Conservation (phyloP, 2,888 invertebrate species). For the Operophtera brumata region DNA sequence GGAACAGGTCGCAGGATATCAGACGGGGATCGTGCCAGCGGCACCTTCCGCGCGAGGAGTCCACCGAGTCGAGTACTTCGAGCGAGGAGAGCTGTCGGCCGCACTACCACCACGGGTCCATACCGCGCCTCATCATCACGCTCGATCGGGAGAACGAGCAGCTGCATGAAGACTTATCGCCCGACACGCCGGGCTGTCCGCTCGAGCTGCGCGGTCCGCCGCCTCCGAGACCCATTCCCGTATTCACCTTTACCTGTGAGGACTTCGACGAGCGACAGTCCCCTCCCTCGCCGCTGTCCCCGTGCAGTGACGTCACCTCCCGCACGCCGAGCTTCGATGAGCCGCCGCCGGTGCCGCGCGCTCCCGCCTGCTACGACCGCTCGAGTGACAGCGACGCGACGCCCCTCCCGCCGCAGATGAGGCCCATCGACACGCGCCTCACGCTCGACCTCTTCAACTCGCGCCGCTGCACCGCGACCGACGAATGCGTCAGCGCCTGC, state of each 20-base stretch:
- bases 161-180: constrained; percentile 62
- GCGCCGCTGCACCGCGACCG: constrained; percentile 61
- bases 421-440: constrained; percentile 65
- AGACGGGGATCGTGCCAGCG: constrained; percentile 27
- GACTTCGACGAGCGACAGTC: constrained; percentile 56
- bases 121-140: constrained; percentile 69
- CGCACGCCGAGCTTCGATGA: constrained; percentile 35
- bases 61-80: constrained; percentile 70
- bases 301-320: constrained; percentile 21
- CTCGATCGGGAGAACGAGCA: constrained; percentile 68
- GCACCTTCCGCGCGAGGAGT: constrained; percentile 51
- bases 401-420: constrained; percentile 67
- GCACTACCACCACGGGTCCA: constrained; percentile 62
- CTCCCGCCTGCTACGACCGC: constrained; percentile 52
- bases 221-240: constrained; percentile 59
- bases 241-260: constrained; percentile 73
- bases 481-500: constrained; percentile 72
- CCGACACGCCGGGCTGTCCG: constrained; percentile 67
- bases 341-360: constrained; percentile 53
- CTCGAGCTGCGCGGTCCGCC: constrained; percentile 50
- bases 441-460: constrained; percentile 63
- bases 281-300: constrained; percentile 4
- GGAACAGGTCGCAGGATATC: constrained; percentile 59
- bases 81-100: constrained; percentile 59
- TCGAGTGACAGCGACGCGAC: constrained; percentile 62